Conservation (phyloP, 64 coral and sea anemone genomes). For the Montipora sp. region DNA sequence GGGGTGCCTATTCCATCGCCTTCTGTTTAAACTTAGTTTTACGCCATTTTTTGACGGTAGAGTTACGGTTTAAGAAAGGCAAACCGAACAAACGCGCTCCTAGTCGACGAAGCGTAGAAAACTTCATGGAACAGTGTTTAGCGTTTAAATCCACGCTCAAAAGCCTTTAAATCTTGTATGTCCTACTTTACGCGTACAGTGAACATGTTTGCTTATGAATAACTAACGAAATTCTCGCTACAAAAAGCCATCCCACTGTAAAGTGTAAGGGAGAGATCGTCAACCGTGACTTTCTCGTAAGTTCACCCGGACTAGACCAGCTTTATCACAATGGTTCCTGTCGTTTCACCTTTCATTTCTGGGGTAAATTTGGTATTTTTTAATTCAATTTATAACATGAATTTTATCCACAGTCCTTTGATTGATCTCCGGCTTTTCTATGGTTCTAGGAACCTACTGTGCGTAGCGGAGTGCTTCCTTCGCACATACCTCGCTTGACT, state of each 20-base stretch:
- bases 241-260: too few relatives aligned
- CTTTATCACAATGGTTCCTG: background rate
- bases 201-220: background rate
- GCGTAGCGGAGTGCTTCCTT: background rate
- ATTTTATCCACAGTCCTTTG: background rate
- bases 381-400: background rate
- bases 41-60: too few relatives aligned
- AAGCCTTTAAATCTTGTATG: constrained; percentile 26
- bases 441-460: background rate
- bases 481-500: background rate
- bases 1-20: too few relatives aligned
- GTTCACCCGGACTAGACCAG: too few relatives aligned
- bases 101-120: background rate
- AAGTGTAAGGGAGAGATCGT: too few relatives aligned
- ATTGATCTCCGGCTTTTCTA: background rate
- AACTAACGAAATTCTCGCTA: background rate
- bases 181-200: background rate
- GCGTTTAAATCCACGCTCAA: constrained; percentile 24
- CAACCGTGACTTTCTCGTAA: too few relatives aligned
- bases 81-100: background rate
- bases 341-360: constrained; percentile 19
- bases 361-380: background rate
- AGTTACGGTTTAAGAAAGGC: too few relatives aligned
- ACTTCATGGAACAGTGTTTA: background rate
- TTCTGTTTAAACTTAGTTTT: too few relatives aligned